Percentiles rank a stretch among this genome's conserved stretches.
These are phyloP conservation scores for Narcine bancroftii DNA, from an alignment of 2,113 vertebrate genomes.

Conservation along the genomic window DNA sequence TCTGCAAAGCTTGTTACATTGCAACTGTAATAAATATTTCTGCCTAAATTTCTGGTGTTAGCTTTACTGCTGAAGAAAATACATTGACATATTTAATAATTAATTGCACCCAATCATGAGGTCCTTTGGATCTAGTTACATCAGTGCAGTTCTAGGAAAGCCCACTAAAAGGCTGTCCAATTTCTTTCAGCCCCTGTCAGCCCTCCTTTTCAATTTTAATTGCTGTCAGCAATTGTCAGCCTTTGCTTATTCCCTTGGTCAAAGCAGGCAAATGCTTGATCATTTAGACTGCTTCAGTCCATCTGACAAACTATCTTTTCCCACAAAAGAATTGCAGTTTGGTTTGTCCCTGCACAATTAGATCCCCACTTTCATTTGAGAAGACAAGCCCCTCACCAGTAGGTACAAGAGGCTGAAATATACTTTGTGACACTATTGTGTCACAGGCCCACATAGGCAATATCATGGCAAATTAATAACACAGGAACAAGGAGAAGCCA, in stretches of 20 bases:
- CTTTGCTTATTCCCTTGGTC: not conserved
- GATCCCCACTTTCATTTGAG: not conserved
- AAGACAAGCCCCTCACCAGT: not conserved
- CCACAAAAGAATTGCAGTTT: not conserved
- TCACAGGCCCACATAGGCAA: not conserved
- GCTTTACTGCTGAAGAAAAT: not conserved
- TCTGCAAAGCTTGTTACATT: not conserved
- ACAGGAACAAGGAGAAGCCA: no score
- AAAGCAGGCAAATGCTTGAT: not conserved
- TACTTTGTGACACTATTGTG: not conserved
- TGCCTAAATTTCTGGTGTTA: not conserved
- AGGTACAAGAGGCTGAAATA: not conserved
- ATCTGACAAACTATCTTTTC: not conserved
- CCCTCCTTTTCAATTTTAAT: not conserved
- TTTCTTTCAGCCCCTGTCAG: not conserved
- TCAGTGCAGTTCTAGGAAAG: not conserved
- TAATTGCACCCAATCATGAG: not conserved
- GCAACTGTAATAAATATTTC: not conserved
- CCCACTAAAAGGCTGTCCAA: not conserved
- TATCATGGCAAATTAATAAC: not conserved
- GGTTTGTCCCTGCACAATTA: not conserved
- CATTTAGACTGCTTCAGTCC: not conserved
- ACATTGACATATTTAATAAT: conserved; percentile 4
- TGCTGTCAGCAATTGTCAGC: not conserved
- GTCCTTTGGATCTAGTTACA: not conserved